These are phyloP conservation scores for Leucoraja erinaceus DNA, from an alignment of 2,113 vertebrate genomes.

Conservation along the genomic window DNA sequence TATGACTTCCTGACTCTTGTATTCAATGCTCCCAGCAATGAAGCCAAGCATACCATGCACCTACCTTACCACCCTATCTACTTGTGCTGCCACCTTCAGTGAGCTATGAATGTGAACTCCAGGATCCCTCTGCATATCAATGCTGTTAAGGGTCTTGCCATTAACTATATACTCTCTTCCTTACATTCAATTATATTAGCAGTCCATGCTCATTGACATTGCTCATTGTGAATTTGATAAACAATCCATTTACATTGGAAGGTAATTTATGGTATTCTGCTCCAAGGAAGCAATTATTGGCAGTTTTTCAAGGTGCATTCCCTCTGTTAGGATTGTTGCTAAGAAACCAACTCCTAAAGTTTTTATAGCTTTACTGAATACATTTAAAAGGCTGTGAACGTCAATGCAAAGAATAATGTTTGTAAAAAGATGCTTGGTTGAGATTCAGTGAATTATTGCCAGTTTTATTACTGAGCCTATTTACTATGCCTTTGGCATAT, in stretches of 20 bases:
- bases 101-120: too few species aligned
- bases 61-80: too few species aligned
- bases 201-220: background rate
- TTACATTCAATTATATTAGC: background rate
- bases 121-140: too few species aligned
- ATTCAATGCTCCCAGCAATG: too few species aligned
- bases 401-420: background rate
- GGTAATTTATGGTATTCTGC: background rate
- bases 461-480: background rate
- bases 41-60: too few species aligned
- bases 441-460: background rate
- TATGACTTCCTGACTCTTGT: too few species aligned
- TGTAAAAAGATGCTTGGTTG: background rate
- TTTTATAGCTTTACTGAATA: background rate
- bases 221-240: background rate
- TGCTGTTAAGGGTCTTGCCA: too few species aligned
- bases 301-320: background rate
- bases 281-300: background rate
- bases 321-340: conserved; percentile 28
- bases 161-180: too few species aligned
- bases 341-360: background rate
- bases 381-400: conserved; percentile 3
- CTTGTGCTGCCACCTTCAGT: too few species aligned
- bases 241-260: background rate
- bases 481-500: background rate